Conservation (phyloP, 2,113 vertebrate genomes). For the Gracilinanus agilis region DNA sequence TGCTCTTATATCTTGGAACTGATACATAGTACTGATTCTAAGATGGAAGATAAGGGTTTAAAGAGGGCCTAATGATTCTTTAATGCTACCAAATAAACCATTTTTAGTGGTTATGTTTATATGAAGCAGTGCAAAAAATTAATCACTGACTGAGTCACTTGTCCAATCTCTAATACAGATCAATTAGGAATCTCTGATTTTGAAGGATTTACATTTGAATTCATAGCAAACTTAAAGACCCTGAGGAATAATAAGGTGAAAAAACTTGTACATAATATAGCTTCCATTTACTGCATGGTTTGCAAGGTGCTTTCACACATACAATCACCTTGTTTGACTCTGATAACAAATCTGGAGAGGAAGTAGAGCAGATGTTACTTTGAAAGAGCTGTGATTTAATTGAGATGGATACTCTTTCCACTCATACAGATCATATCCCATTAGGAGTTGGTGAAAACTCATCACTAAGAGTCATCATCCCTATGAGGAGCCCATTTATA, state of each 20-base stretch:
- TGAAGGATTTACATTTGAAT: background rate
- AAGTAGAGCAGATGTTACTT: background rate
- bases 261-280: background rate
- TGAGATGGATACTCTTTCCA: too few species aligned
- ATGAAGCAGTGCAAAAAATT: background rate
- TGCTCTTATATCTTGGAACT: too few species aligned
- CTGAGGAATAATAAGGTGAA: background rate
- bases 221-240: background rate
- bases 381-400: background rate
- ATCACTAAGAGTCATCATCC: background rate
- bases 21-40: too few species aligned
- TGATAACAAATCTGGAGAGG: background rate
- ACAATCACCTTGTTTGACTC: background rate
- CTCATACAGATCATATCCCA: background rate
- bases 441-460: background rate
- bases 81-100: conserved; percentile 39
- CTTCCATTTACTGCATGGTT: background rate
- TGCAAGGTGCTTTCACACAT: background rate
- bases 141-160: background rate
- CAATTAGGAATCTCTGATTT: background rate
- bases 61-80: background rate
- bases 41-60: background rate
- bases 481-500: background rate
- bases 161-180: background rate
- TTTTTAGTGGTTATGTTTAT: conserved; percentile 22